These are phyloP conservation scores for Lasioglossum lativentre DNA, from an alignment of 2,888 invertebrate genomes.

Conservation along the genomic window DNA sequence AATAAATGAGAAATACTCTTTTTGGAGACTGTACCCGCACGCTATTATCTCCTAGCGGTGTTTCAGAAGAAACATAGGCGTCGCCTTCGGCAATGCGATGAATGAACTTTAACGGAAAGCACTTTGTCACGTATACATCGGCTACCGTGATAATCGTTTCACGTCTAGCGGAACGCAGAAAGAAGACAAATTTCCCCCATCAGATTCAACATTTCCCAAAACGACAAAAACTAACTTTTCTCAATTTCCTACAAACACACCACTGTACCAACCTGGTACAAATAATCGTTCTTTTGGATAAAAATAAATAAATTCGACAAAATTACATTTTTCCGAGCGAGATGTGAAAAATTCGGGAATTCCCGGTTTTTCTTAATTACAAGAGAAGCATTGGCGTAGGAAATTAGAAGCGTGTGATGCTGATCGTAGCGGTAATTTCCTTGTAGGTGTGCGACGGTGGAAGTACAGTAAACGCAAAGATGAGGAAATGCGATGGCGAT, in stretches of 20 bases:
- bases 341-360: background rate
- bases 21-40: constrained; percentile 77
- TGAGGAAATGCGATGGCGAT: constrained; percentile 15
- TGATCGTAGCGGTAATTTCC: background rate
- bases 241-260: background rate
- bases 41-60: constrained; percentile 82
- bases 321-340: background rate
- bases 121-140: constrained; percentile 61
- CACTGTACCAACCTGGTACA: background rate
- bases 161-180: background rate
- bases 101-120: constrained; percentile 67
- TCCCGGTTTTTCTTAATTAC: background rate
- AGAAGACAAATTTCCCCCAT: background rate
- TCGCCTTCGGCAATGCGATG: constrained; percentile 72
- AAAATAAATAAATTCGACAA: background rate
- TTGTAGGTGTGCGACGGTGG: background rate
- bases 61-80: constrained; percentile 82
- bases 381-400: background rate
- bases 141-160: background rate
- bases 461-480: constrained; percentile 9
- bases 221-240: background rate
- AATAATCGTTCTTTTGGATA: background rate
- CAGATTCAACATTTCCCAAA: too few relatives aligned
- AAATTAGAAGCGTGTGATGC: background rate
- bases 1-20: constrained; percentile 70